A percentile compares a stretch with the other conserved stretches of the same genome.
These are phyloP conservation scores for Idris sp. DNA, from an alignment of 1,140 invertebrate species.

Conservation along the genomic window DNA sequence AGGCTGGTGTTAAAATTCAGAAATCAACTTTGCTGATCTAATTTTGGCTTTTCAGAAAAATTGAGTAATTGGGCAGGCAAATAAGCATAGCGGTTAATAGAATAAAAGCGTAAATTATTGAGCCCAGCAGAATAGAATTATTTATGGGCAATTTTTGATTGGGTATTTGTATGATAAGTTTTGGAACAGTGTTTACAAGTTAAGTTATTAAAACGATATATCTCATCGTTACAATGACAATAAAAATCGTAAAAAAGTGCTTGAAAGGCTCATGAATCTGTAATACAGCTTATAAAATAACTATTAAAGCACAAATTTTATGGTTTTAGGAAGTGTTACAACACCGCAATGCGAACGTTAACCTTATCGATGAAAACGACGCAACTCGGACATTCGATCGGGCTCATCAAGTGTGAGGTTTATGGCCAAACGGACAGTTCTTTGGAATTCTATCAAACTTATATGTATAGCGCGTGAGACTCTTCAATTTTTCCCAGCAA, in stretches of 20 bases:
- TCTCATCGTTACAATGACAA: constrained; percentile 20
- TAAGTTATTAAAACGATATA: constrained; percentile 48
- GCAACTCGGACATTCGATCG: constrained; percentile 39
- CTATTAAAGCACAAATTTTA: constrained; percentile 1
- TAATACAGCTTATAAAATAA: constrained; percentile 24
- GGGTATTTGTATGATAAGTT: neutral
- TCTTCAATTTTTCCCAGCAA: constrained; percentile 3
- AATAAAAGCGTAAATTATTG: too few relatives aligned
- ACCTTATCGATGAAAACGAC: constrained; percentile 40
- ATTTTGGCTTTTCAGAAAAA: too few relatives aligned
- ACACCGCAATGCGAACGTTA: constrained; percentile 25
- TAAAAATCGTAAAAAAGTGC: constrained; percentile 48
- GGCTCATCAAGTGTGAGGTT: constrained; percentile 51
- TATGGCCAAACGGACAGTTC: constrained; percentile 43
- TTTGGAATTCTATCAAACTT: too few relatives aligned
- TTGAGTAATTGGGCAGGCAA: too few relatives aligned
- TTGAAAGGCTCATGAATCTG: constrained; percentile 31
- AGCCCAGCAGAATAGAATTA: too few relatives aligned
- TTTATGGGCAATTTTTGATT: too few relatives aligned
- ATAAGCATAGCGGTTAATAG: too few relatives aligned
- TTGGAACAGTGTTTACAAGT: constrained; percentile 8
- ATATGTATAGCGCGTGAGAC: constrained; percentile 11
- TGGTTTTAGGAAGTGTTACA: constrained; percentile 15
- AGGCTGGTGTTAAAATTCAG: neutral
- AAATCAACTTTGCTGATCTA: too few relatives aligned